Conservation (phyloP, 37 sponge, comb jelly and placozoan genomes). For the Oscarella lobularis region DNA sequence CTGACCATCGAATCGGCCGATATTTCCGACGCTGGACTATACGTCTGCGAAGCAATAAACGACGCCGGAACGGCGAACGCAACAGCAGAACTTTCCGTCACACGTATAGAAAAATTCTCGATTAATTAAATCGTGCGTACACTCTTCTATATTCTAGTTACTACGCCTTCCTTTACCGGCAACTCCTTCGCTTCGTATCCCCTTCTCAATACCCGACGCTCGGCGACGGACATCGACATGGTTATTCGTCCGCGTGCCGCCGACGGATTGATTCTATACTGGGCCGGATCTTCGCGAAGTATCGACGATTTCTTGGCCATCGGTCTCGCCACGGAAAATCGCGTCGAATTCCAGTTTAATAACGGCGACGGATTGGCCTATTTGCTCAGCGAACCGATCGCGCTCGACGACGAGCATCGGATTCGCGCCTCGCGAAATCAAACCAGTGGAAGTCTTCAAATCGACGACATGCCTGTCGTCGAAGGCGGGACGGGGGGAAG, state of each 20-base stretch:
- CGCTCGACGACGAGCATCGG: neutral
- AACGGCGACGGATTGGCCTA: neutral
- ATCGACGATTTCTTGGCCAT: too few species aligned
- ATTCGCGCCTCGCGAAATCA: neutral
- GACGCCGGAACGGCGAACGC: too few species aligned
- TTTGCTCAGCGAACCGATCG: neutral
- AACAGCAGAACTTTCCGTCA: too few species aligned
- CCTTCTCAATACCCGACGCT: too few species aligned
- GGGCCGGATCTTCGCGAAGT: too few species aligned
- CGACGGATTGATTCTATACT: neutral
- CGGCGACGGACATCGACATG: too few species aligned
- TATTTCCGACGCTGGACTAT: slow-evolving; percentile 8
- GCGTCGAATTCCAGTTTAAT: neutral
- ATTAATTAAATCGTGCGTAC: too few species aligned
- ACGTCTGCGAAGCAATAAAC: slow-evolving; percentile 18
- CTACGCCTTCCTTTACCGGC: too few species aligned
- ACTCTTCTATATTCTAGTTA: too few species aligned
- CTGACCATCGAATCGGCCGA: too few species aligned
- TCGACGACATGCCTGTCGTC: neutral
- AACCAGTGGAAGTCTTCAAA: neutral
- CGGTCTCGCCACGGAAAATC: neutral
- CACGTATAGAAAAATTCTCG: too few species aligned
- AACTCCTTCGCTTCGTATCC: too few species aligned
- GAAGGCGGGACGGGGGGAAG: neutral
- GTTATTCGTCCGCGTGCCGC: neutral